Percentiles rank a stretch among this genome's conserved stretches.
These are phyloP conservation scores for Pollachius pollachius DNA, from an alignment of 2,113 vertebrate species.

Conservation along the genomic window DNA sequence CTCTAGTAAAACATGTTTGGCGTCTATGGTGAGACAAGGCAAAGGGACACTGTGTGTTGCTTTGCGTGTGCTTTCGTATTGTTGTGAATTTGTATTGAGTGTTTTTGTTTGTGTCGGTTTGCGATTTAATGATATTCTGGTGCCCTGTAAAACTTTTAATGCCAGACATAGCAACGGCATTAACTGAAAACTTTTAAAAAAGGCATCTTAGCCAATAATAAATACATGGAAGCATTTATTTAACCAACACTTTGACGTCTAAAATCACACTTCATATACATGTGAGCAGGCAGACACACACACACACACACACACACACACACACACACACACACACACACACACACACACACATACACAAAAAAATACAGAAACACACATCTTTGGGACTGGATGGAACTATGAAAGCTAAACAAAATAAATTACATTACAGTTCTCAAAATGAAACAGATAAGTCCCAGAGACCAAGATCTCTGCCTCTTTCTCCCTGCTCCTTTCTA, in stretches of 20 bases:
- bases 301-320: neutral
- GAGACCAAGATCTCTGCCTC: slow-evolving; percentile 25
- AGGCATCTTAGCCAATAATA: neutral
- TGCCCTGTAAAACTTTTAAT: neutral
- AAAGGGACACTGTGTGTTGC: no score
- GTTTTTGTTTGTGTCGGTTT: slow-evolving; percentile 19
- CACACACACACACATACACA: slow-evolving; percentile 4
- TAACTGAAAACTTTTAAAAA: neutral
- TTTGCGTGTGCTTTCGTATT: slow-evolving; percentile 5
- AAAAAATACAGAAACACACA: slow-evolving; percentile 10
- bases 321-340: slow-evolving; percentile 7
- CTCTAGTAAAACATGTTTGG: no score
- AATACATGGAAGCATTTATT: slow-evolving; percentile 2
- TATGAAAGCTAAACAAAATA: slow-evolving; percentile 79
- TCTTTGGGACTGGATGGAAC: slow-evolving; percentile 64
- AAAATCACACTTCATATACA: neutral
- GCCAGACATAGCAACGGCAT: no score
- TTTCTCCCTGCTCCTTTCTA: neutral
- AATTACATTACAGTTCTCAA: slow-evolving; percentile 76
- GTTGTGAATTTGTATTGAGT: slow-evolving; percentile 27
- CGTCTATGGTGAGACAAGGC: no score
- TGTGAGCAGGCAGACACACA: neutral
- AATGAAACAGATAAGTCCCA: slow-evolving; percentile 69
- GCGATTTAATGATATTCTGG: neutral
- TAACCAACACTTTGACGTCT: no score